Conservation (phyloP, 2,113 vertebrate genomes). For the Actinemys pallida region DNA sequence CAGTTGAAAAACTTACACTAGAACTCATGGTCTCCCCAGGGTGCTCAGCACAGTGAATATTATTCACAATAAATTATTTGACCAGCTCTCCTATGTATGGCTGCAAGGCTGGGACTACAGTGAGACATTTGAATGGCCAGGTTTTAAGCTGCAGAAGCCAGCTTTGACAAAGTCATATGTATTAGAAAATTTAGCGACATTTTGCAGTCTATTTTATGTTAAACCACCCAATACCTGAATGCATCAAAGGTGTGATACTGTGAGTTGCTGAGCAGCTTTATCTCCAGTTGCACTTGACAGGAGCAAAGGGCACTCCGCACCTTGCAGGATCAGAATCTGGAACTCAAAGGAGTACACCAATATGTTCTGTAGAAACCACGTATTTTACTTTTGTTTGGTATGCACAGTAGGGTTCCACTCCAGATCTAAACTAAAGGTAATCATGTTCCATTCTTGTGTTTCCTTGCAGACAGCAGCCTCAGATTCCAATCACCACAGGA, state of each 20-base stretch:
- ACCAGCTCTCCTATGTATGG: background rate
- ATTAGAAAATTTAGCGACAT: background rate
- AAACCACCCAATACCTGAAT: background rate
- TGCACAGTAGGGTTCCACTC: background rate
- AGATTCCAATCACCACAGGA: constrained; percentile 96
- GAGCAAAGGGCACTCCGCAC: background rate
- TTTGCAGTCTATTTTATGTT: background rate
- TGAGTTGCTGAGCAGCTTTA: background rate
- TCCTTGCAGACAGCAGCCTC: constrained; percentile 89
- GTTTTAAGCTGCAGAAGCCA: background rate
- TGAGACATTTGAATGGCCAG: background rate
- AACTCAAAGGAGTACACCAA: background rate
- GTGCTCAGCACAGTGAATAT: background rate
- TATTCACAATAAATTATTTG: background rate
- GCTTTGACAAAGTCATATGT: background rate
- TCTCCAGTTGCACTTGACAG: background rate
- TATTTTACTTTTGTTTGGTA: constrained; percentile 12
- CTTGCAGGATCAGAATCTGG: fast-evolving
- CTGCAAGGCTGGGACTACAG: background rate
- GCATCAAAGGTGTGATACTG: background rate
- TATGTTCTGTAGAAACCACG: background rate
- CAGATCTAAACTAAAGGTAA: background rate
- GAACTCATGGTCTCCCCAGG: background rate
- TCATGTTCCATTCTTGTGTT: background rate
- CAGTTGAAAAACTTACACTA: background rate